Evolutionary conservation across 2,797 vertebrate genomes (phyloP), one percentile per base, ranked within the genome.

Genomic region (Gambelia wislizenii): DNA sequence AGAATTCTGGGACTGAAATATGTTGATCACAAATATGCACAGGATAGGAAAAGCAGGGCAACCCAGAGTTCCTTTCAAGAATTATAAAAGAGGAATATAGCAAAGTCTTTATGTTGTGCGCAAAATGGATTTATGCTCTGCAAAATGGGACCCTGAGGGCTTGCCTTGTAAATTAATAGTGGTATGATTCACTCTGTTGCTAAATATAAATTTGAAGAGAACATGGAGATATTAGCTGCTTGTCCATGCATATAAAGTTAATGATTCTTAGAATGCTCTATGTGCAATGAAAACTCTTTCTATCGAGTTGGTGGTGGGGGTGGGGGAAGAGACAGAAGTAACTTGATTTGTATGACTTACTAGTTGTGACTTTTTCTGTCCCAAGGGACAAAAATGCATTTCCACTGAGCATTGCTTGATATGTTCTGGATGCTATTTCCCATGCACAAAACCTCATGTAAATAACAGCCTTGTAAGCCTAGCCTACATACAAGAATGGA

Each of bases 121-220:
- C 36, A 89, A 84, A 84, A 79, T 72, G 30, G 75, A 89, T 89
- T 89, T 89, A 79, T 72, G 49, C 67, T 85, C 49, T 72, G 75
- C n/a, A 89, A 85, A 89, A 89, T 44, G 25, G 64, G 76, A 27
- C 83, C 82, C 75, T 72, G n/a, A 89, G 83, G 83, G 88, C 64
- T 79, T 89, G 75, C 83, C 64, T 47, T 85, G 76, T 80, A 84
- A 85, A 84, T 84, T 89, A 89, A 89, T 61, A 89, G 88, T 89
- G 49, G 59, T 85, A 61, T 80, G 75, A 85, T 79, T 89, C 88
- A 89, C 64, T 85, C 75, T 72, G 52, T 72, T 85, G 75, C 88
- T 80, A 89, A 89, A 89, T 72, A 89, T 89, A 85, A 85, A 85
- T 72, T 33, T 84, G 75, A 44, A 84, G 52, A 49, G 49, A 89